A percentile compares a stretch with the other conserved stretches of the same genome.
phyloP scores from a whole-genome alignment of 2,113 vertebrate species.

The Megaceryle maxima region DNA sequence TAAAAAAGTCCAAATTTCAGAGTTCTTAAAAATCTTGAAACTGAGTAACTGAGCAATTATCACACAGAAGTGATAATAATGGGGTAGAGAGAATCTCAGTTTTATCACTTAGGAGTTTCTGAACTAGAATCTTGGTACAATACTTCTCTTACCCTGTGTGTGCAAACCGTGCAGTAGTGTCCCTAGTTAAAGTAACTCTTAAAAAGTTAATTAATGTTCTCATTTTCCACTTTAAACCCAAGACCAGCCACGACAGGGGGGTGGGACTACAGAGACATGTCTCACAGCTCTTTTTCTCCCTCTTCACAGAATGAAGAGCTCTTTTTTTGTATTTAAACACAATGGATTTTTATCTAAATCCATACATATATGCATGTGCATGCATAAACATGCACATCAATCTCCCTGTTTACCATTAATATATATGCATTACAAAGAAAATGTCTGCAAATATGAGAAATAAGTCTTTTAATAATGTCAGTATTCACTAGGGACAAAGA shows the following conservation, averaged over 20 bases:
- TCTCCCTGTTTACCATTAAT: background rate
- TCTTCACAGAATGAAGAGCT: background rate
- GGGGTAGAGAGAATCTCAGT: background rate
- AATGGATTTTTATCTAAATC: background rate
- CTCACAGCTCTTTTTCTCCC: background rate
- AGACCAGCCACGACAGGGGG: background rate
- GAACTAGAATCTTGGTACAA: background rate
- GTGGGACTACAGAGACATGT: background rate
- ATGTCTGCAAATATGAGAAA: background rate
- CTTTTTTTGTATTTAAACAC: background rate
- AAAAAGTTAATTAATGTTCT: background rate
- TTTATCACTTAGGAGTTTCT: background rate
- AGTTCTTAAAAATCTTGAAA: background rate
- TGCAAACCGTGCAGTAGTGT: background rate
- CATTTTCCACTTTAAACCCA: background rate
- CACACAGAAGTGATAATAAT: background rate
- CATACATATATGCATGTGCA: background rate
- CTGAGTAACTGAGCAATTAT: background rate
- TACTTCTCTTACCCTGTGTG: background rate
- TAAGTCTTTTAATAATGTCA: background rate
- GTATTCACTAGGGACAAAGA: background rate
- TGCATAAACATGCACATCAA: background rate
- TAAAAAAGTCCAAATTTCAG: background rate
- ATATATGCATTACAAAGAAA: background rate
- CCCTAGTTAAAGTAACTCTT: background rate